Conservation (phyloP, 37 sponge, comb jelly and placozoan genomes). For the Mnemiopsis leidyi region DNA sequence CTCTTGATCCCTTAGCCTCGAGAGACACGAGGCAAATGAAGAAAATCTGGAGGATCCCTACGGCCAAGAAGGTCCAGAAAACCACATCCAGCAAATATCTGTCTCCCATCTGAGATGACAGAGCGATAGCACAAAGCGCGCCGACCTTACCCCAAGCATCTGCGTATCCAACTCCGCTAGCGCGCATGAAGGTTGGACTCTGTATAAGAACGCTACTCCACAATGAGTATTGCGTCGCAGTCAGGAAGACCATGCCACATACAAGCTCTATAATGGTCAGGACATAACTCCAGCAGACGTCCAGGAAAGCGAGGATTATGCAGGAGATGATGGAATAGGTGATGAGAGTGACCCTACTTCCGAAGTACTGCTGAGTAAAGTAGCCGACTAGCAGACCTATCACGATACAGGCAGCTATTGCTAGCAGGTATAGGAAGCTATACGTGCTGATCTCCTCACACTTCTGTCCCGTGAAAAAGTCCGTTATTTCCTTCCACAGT, state of each 20-base stretch:
- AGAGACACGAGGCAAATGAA: conserved; percentile 13
- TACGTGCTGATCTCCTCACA: not conserved
- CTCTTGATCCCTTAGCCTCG: conserved; percentile 33
- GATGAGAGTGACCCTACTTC: not conserved
- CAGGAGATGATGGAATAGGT: not conserved
- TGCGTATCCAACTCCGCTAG: not conserved
- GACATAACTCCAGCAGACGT: conserved; percentile 1
- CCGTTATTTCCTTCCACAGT: not conserved
- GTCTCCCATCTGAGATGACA: conserved; percentile 3
- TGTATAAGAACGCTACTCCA: not conserved
- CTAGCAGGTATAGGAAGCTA: not conserved
- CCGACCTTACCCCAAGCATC: conserved; percentile 22
- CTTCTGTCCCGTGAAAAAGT: not conserved
- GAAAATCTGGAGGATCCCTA: conserved; percentile 7
- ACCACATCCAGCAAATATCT: not conserved
- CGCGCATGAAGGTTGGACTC: not conserved
- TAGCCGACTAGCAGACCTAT: not conserved
- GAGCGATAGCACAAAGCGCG: not conserved
- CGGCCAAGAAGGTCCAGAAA: conserved; percentile 19
- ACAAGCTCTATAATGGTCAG: not conserved
- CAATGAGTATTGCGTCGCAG: not conserved
- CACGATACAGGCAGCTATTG: not conserved
- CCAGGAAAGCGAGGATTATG: conserved; percentile 11
- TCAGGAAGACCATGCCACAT: not conserved
- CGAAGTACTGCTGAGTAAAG: conserved; percentile 6